A percentile compares a stretch with the other conserved stretches of the same genome.
Evolutionary conservation across 2,113 vertebrate genomes (phyloP).

Genomic region (Urocitellus parryii): DNA sequence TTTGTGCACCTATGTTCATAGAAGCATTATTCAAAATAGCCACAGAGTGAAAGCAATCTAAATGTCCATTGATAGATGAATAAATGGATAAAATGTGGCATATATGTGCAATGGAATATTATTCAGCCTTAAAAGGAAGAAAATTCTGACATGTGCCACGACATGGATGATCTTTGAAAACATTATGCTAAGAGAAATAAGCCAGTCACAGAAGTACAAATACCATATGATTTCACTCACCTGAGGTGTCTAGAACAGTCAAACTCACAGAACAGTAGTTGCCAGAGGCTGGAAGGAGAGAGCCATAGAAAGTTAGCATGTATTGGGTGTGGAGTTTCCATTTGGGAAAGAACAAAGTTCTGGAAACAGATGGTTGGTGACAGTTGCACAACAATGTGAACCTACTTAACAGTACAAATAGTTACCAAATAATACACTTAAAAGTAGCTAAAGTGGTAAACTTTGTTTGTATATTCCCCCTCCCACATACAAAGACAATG

Average conservation of each 20-base stretch:
- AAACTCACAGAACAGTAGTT: not conserved
- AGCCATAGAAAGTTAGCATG: not conserved
- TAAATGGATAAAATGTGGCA: not conserved
- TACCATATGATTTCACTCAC: not conserved
- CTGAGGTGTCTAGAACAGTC: not conserved
- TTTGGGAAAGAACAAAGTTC: not conserved
- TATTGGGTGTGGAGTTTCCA: not conserved
- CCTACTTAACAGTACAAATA: not conserved
- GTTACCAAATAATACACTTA: not conserved
- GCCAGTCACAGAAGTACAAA: not conserved
- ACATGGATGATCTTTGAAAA: not conserved
- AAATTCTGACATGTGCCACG: not conserved
- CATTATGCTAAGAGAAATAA: not conserved
- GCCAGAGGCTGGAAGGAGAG: not conserved
- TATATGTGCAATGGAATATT: not conserved
- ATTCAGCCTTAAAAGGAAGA: not conserved
- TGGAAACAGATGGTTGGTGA: not conserved
- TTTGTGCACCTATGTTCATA: not conserved
- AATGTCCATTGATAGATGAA: not conserved
- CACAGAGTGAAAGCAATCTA: not conserved
- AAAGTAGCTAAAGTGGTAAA: not conserved
- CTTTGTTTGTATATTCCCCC: not conserved
- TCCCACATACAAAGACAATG: not conserved
- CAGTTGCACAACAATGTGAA: not conserved
- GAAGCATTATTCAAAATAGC: not conserved